Evolutionary conservation across 2,888 invertebrate species (phyloP), one percentile per base, ranked within the genome.

Genomic region (Epinotia nisella): DNA sequence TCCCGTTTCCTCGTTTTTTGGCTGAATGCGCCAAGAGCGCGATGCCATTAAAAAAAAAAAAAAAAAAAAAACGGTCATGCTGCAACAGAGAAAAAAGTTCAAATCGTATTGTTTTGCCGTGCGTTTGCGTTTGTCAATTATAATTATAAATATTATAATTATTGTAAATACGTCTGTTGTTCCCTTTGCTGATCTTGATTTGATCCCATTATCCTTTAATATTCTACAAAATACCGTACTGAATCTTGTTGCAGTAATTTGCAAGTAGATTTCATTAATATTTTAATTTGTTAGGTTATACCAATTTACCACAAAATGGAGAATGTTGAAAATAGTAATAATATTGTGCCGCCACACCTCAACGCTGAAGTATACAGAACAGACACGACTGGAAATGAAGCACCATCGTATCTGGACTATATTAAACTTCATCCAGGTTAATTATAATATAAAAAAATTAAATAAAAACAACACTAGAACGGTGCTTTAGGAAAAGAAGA

Each of bases 361-460:
- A 93, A 93, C 79, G 92, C 93, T n/a, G 92, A 93, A 80, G 89
- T 90, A 64, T 93, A 93, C 73, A 87, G 92, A 78, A 90, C 87
- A 1, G 88, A 91, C 77, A 87, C 89, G 15, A 86, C 89, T 58
- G 89, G 90, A 61, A 89, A 88, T 17, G 84, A 81, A 75, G 85
- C 87, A 21, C 81, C 88, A 70, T 84, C 89, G 0, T 88, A 90
- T 81, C 85, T 92, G 73, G 93, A 93, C 76, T 91, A 90, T 76
- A 85, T 93, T 73, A 80, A 79, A 72, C 78, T 91, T 73, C 87
- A 90, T 78, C 74, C 82, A 78, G 91, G 93, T 93, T 85, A 75
- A 59, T 59, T 49, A 49, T 21, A n/a, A 15, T 24, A 0, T 41
- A 21, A 19, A 3, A 3, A 19, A 19, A 4, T 49, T n/a, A 17